These are phyloP conservation scores for Dasypolia templi DNA, from an alignment of 2,888 invertebrate species.

Conservation along the genomic window DNA sequence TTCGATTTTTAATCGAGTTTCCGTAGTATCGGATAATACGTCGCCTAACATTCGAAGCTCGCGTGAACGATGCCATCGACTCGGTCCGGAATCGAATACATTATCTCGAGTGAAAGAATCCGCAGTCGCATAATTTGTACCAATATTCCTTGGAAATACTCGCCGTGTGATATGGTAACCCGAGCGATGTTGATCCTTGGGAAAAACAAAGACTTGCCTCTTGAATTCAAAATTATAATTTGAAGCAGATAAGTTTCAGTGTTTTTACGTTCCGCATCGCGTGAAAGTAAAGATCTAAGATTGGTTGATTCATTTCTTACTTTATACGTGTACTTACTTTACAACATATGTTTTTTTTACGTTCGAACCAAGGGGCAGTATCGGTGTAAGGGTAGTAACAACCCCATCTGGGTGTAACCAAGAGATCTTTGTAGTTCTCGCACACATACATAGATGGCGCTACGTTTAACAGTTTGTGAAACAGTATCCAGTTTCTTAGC, in stretches of 20 bases:
- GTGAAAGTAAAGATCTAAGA: no score
- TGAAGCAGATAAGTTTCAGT: not conserved
- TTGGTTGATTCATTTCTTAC: no score
- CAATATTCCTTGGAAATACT: slow-evolving; percentile 72
- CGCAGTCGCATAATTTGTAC: slow-evolving; percentile 86
- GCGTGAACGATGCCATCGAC: slow-evolving; percentile 89
- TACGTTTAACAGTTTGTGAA: not conserved
- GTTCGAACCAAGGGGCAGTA: rapidly evolving
- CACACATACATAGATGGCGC: slow-evolving; percentile 45
- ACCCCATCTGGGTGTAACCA: not conserved
- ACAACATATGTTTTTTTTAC: not conserved
- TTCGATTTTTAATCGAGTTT: slow-evolving; percentile 65
- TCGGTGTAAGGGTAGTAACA: slow-evolving; percentile 3
- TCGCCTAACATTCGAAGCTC: slow-evolving; percentile 81
- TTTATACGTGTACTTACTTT: no score
- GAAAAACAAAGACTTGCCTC: slow-evolving; percentile 55
- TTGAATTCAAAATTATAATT: slow-evolving; percentile 46
- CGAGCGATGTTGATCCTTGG: slow-evolving; percentile 63
- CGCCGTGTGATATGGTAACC: slow-evolving; percentile 64
- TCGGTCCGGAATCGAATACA: slow-evolving; percentile 83
- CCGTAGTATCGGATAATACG: slow-evolving; percentile 71
- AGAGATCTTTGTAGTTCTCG: slow-evolving; percentile 19
- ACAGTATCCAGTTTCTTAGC: not conserved
- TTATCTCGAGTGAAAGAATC: slow-evolving; percentile 83
- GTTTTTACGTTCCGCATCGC: not conserved